phyloP scores from a whole-genome alignment of 92 coral and sea anemone genomes.

The Galaxea fascicularis region DNA sequence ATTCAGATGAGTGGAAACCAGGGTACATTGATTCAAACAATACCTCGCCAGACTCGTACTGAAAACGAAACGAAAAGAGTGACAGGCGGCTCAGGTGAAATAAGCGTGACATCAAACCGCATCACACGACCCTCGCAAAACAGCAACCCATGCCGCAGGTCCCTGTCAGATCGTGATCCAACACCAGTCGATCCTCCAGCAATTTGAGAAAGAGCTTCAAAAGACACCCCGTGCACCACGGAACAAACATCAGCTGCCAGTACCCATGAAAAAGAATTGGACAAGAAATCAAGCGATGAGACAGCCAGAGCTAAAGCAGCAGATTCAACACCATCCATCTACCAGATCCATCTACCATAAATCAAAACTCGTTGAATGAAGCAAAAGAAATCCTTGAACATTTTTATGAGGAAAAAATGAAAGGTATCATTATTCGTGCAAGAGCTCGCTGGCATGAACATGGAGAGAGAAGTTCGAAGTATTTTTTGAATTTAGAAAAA shows the following conservation, averaged over 20 bases:
- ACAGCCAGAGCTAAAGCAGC: conserved; percentile 32
- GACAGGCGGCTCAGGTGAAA: conserved; percentile 64
- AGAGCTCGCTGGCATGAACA: too few species aligned
- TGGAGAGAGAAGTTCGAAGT: too few species aligned
- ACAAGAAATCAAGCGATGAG: background rate
- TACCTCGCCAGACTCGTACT: conserved; percentile 74
- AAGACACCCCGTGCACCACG: conserved; percentile 14
- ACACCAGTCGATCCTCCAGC: too few species aligned
- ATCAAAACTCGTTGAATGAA: too few species aligned
- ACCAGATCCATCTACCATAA: too few species aligned
- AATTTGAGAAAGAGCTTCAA: conserved; percentile 12
- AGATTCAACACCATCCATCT: too few species aligned
- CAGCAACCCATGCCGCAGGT: conserved; percentile 37
- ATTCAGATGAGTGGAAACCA: conserved; percentile 70
- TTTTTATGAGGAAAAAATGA: too few species aligned
- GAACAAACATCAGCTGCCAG: conserved; percentile 24
- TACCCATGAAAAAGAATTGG: background rate
- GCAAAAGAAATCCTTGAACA: too few species aligned
- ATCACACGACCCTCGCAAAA: conserved; percentile 56
- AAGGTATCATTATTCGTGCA: too few species aligned
- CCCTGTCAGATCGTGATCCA: conserved; percentile 3
- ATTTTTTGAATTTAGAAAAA: too few species aligned
- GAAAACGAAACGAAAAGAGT: conserved; percentile 65
- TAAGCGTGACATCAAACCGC: conserved; percentile 74
- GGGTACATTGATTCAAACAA: conserved; percentile 66